Evolutionary conservation across 2,797 vertebrate genomes (phyloP), one percentile per base, ranked within the genome.

Genomic region (Malurus splendens): DNA sequence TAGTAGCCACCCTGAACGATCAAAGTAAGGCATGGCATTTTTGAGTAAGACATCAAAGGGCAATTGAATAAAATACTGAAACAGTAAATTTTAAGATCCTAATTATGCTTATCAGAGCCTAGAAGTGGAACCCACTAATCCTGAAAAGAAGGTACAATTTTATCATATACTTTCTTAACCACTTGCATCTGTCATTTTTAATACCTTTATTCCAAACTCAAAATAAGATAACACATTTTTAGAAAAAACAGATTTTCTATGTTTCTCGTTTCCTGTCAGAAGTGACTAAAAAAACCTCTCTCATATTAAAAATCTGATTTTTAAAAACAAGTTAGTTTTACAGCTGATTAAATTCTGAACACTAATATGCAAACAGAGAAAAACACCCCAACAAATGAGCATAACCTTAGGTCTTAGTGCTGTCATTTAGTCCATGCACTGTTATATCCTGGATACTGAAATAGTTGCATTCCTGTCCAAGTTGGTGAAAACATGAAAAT

Each of bases 401-500:
- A 61, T 4, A 67, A 44, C 36, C 39, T 62, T 61, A 86, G 55
- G 27, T 86, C 50, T 50, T 38, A 52, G 32, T 28, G 57, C 22
- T 79, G 59, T 51, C 17, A 42, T 39, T 52, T n/a, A 64, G 47
- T 56, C 32, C 51, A 64, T 8, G 23, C 84, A 45, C 20, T 72
- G 24, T 41, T 32, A 1, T 30, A 62, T 41, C 47, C 32, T 45
- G 23, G 38, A 68, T 33, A 76, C 51, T 60, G 73, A 82, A 80
- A 80, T 1, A 76, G 50, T 10, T 28, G n/a, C 52, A 62, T 48
- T 76, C 28, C 50, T 76, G 62, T 64, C 56, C 51, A 39, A 64
- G 52, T 10, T 52, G 38, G 15, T 52, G 39, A 96, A 97, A 97
- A 98, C 94, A 97, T 90, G 95, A 97, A 75, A 96, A 97, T 42